Conservation (phyloP, 1,140 invertebrate species). For the Holcopasites calliopsidis region DNA sequence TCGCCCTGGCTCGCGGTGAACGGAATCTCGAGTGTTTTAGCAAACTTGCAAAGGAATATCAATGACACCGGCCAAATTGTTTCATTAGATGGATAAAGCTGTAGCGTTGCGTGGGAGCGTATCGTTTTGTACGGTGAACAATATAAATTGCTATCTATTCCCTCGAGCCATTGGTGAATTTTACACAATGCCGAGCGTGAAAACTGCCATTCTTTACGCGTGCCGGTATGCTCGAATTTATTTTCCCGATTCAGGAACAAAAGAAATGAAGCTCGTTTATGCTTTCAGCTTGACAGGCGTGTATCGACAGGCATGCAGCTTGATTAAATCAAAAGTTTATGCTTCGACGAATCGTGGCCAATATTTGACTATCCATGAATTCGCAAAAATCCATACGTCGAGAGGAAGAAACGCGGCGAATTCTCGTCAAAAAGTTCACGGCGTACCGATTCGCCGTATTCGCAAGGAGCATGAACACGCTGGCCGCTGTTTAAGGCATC, state of each 20-base stretch:
- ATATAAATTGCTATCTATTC: no score
- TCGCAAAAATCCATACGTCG: no score
- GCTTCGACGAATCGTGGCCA: background rate
- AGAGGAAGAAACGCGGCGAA: background rate
- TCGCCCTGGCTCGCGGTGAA: background rate
- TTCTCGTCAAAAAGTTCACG: background rate
- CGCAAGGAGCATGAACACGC: conserved; percentile 41
- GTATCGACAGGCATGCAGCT: no score
- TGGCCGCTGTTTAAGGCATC: conserved; percentile 49
- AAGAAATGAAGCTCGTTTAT: background rate
- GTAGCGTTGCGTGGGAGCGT: no score
- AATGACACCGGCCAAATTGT: no score
- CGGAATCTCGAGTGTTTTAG: background rate
- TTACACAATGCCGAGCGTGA: background rate
- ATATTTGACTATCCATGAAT: no score
- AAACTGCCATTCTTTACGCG: no score
- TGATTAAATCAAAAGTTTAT: no score
- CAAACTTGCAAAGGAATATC: background rate
- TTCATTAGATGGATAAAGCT: no score
- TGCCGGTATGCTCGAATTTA: background rate
- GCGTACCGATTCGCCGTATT: background rate
- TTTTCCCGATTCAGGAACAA: background rate
- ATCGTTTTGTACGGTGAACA: no score
- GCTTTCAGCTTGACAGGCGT: no score
- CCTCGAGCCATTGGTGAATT: background rate